Evolutionary conservation across 1,140 invertebrate species (phyloP).

Genomic region (Leptinotarsa lineolata): DNA sequence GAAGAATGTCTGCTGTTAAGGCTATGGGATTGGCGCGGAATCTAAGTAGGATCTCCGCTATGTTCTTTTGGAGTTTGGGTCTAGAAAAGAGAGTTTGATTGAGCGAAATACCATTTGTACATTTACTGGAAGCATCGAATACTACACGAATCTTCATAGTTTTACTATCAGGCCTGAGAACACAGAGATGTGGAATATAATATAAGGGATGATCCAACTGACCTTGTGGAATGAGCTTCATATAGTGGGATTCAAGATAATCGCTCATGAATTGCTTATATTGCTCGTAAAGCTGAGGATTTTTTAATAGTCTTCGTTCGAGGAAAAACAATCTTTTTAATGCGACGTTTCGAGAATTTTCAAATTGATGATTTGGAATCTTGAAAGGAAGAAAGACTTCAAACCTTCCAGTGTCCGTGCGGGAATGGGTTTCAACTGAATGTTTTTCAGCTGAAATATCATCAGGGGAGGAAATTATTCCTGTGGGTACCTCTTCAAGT

Average conservation of each 20-base stretch:
- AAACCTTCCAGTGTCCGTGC: slow-evolving; percentile 34
- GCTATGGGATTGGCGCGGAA: neutral
- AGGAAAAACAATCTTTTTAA: neutral
- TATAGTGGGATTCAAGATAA: no score
- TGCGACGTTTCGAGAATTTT: neutral
- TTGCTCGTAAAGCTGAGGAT: neutral
- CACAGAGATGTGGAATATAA: no score
- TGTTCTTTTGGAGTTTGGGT: neutral
- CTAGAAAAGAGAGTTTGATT: no score
- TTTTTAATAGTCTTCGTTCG: neutral
- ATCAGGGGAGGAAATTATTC: no score
- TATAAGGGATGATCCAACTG: no score
- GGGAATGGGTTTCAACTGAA: neutral
- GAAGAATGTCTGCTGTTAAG: neutral
- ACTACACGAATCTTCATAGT: no score
- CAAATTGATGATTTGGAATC: neutral
- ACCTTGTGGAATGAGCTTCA: no score
- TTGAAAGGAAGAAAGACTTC: slow-evolving; percentile 5
- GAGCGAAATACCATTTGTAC: no score
- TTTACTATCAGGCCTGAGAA: no score
- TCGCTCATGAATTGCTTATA: no score
- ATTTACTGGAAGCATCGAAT: neutral
- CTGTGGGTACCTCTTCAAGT: neutral
- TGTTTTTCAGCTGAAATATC: slow-evolving; percentile 8
- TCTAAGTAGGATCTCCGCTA: neutral